Percentiles rank a stretch among this genome's conserved stretches.
Conservation (phyloP, 92 coral and sea anemone genomes). For the Phenganax marumi region DNA sequence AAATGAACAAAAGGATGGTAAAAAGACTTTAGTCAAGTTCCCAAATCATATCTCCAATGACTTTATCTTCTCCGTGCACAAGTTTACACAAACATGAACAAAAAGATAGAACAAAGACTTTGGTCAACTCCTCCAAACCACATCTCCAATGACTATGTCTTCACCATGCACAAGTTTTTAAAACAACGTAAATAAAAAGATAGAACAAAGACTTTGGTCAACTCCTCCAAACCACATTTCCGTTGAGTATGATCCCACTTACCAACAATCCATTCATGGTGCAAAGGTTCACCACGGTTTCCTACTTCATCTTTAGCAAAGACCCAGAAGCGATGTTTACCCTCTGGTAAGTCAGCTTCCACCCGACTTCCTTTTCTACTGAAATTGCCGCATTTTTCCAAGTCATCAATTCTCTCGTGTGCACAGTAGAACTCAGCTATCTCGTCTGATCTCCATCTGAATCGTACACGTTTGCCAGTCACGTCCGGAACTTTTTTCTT, state of each 20-base stretch:
- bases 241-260: background rate
- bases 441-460: conserved; percentile 28
- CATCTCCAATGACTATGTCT: too few relatives aligned
- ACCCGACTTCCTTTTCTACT: conserved; percentile 5
- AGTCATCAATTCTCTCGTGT: conserved; percentile 18
- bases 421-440: conserved; percentile 25
- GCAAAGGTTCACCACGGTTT: conserved; percentile 22
- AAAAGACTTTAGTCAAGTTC: too few relatives aligned
- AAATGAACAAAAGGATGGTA: too few relatives aligned
- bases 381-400: conserved; percentile 34
- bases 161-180: too few relatives aligned
- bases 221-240: too few relatives aligned
- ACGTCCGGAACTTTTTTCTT: background rate
- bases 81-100: too few relatives aligned
- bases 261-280: conserved; percentile 44
- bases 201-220: too few relatives aligned
- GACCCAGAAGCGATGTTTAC: conserved; percentile 43
- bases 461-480: conserved; percentile 9
- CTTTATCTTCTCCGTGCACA: too few relatives aligned
- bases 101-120: too few relatives aligned
- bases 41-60: too few relatives aligned
- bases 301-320: conserved; percentile 14
- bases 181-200: too few relatives aligned
- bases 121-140: too few relatives aligned
- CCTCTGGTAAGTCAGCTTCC: conserved; percentile 22